These are phyloP conservation scores for Somateria mollissima DNA, from an alignment of 2,797 vertebrate genomes.

Conservation along the genomic window DNA sequence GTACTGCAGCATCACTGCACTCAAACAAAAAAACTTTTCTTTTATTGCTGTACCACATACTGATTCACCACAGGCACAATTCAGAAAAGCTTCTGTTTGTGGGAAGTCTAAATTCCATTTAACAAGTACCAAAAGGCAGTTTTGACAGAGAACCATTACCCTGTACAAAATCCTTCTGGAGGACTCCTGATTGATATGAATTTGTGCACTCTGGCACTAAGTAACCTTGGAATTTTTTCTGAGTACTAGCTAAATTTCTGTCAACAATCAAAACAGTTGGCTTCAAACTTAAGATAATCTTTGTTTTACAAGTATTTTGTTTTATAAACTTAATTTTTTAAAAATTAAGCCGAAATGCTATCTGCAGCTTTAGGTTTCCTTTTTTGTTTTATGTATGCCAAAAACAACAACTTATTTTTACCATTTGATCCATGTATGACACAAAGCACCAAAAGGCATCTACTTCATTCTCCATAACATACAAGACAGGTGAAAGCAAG, in stretches of 20 bases:
- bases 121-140: not conserved
- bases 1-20: not conserved
- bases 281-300: not conserved
- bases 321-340: not conserved
- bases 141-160: not conserved
- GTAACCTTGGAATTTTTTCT: not conserved
- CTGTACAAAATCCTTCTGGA: not conserved
- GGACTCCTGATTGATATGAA: not conserved
- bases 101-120: not conserved
- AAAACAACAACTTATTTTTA: conserved; percentile 69
- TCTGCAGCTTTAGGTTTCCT: not conserved
- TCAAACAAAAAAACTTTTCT: not conserved
- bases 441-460: conserved; percentile 98
- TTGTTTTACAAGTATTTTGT: not conserved
- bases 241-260: not conserved
- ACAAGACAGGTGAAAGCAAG: conserved; percentile 93
- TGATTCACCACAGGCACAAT: not conserved
- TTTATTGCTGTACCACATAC: not conserved
- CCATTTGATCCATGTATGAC: conserved; percentile 96
- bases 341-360: not conserved
- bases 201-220: not conserved
- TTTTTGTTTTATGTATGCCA: not conserved
- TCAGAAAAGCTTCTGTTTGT: not conserved
- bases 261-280: not conserved
- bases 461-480: conserved; percentile 96